A percentile compares a stretch with the other conserved stretches of the same genome.
Evolutionary conservation across 2,797 vertebrate genomes (phyloP).

Genomic region (Anisognathus igniventris): DNA sequence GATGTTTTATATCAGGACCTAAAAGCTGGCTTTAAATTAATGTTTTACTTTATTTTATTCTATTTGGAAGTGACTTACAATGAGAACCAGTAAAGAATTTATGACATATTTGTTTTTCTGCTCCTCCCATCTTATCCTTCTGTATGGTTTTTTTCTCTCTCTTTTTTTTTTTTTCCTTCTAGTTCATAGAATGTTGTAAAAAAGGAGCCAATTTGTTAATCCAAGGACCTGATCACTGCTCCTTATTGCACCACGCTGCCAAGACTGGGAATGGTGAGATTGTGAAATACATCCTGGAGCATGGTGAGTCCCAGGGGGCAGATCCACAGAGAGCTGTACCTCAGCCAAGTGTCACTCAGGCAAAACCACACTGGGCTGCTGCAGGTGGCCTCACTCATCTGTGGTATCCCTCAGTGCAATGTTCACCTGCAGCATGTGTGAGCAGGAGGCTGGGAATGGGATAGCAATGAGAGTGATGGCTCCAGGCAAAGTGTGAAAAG

Average conservation of each 20-base stretch:
- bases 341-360: not conserved
- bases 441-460: not conserved
- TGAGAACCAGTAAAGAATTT: not conserved
- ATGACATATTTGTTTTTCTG: not conserved
- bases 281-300: constrained; percentile 89
- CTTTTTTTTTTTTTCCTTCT: not conserved
- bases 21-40: not conserved
- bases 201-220: constrained; percentile 88
- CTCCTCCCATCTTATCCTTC: not conserved
- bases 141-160: not conserved
- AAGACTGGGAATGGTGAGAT: constrained; percentile 85
- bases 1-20: not conserved
- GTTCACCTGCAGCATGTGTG: not conserved
- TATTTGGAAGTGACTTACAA: not conserved
- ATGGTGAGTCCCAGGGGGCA: constrained; percentile 78
- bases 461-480: not conserved
- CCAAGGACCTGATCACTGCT: constrained; percentile 85
- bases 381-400: not conserved
- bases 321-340: not conserved
- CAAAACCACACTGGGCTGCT: not conserved
- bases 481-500: not conserved
- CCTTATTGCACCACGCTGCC: constrained; percentile 88
- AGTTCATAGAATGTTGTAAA: constrained; percentile 87
- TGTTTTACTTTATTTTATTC: not conserved
- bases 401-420: not conserved